phyloP scores from a whole-genome alignment of 2,113 vertebrate species.

The Phodopus roborovskii region DNA sequence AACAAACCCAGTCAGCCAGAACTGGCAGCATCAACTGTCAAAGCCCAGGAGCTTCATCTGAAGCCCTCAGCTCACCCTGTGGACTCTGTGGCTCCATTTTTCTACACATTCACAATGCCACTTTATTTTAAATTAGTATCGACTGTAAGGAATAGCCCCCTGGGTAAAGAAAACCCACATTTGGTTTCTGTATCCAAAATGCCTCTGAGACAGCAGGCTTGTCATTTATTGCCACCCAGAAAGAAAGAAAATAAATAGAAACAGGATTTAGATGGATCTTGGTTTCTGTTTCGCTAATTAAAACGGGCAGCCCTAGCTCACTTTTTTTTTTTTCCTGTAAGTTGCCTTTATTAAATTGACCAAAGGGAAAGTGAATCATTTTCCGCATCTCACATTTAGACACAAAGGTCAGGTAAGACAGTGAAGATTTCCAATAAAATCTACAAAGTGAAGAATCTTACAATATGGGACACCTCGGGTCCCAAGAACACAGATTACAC shows the following conservation, averaged over 20 bases:
- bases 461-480: conserved; percentile 10
- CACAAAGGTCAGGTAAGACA: conserved; percentile 85
- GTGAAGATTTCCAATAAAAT: conserved; percentile 79
- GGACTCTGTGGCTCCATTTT: not conserved
- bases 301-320: conserved; percentile 90
- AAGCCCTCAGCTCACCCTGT: not conserved
- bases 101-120: not conserved
- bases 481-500: not conserved
- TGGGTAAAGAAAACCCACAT: not conserved
- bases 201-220: conserved; percentile 50
- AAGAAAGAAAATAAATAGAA: conserved; percentile 62
- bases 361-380: conserved; percentile 81
- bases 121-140: conserved; percentile 41
- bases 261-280: conserved; percentile 86
- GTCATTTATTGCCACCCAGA: conserved; percentile 51
- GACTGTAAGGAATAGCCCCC: not conserved
- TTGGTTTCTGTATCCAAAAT: conserved; percentile 12
- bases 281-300: conserved; percentile 90
- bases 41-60: not conserved
- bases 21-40: not conserved
- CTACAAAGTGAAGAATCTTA: conserved; percentile 52
- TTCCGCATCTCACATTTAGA: conserved; percentile 74
- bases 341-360: conserved; percentile 91
- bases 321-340: conserved; percentile 80
- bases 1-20: not conserved